Conservation (phyloP, 1,140 invertebrate genomes). For the Mizuhopecten yessoensis region DNA sequence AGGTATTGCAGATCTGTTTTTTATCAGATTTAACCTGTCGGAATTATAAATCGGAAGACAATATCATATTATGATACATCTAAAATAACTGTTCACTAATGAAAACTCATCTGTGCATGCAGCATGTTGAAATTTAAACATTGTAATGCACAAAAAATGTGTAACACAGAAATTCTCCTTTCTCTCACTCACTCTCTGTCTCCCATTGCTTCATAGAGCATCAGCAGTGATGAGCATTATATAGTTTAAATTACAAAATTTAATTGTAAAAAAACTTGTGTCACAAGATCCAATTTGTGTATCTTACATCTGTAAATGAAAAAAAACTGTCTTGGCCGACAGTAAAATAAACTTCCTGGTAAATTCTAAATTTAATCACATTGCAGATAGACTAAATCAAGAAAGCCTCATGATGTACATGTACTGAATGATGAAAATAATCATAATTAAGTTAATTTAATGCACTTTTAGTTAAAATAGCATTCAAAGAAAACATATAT, state of each 20-base stretch:
- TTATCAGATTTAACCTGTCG: neutral
- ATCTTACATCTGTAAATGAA: neutral
- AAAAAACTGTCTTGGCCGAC: neutral
- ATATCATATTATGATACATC: neutral
- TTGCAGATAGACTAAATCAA: too few relatives aligned
- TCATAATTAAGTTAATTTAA: neutral
- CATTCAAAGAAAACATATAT: conserved; percentile 28
- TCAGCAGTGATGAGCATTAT: neutral
- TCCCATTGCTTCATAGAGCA: neutral
- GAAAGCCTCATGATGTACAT: too few relatives aligned
- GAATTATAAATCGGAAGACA: conserved; percentile 14
- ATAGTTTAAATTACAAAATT: neutral
- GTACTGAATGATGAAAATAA: neutral
- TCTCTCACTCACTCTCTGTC: neutral
- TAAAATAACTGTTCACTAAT: too few relatives aligned
- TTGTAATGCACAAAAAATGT: neutral
- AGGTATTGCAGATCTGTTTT: conserved; percentile 1
- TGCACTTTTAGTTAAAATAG: neutral
- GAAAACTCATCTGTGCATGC: too few relatives aligned
- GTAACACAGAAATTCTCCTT: neutral
- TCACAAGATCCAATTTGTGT: neutral
- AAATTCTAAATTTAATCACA: neutral
- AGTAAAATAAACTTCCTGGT: neutral
- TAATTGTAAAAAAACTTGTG: neutral
- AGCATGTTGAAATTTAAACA: too few relatives aligned